Evolutionary conservation across 1,140 invertebrate species (phyloP).

Genomic region (Drosophila hydei): DNA sequence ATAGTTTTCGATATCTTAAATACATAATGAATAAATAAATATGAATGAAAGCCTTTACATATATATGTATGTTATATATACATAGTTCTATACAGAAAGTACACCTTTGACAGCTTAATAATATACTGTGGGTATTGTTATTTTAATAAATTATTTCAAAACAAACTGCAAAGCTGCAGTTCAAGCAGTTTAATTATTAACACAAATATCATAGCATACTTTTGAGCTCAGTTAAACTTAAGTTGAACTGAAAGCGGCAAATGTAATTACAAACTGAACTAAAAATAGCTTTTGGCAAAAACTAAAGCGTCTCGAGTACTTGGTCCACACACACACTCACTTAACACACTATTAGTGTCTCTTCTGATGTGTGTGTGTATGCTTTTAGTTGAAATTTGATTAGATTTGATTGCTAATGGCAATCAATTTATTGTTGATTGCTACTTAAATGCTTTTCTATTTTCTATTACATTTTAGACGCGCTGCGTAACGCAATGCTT

Average conservation of each 20-base stretch:
- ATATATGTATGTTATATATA: no score
- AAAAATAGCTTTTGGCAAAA: constrained; percentile 9
- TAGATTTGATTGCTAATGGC: constrained; percentile 69
- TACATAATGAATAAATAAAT: no score
- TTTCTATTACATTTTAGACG: constrained; percentile 36
- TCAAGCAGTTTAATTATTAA: background rate
- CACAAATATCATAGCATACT: constrained; percentile 2
- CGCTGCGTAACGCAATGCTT: constrained; percentile 37
- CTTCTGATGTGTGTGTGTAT: constrained; percentile 13
- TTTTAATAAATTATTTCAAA: background rate
- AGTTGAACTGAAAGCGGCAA: background rate
- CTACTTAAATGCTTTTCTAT: constrained; percentile 64
- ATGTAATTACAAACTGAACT: background rate
- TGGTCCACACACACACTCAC: background rate
- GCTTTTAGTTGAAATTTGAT: constrained; percentile 73
- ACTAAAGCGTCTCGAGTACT: background rate
- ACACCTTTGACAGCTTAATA: background rate
- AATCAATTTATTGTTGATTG: constrained; percentile 53
- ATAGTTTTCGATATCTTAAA: no score
- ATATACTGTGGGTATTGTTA: background rate
- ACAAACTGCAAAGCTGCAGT: background rate
- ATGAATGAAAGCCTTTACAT: no score
- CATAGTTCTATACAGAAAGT: no score
- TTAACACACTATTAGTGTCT: constrained; percentile 22
- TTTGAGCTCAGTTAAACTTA: background rate